Percentiles rank a stretch among this genome's conserved stretches.
Conservation (phyloP, 1,140 invertebrate genomes). For the Heliconius hermathena region DNA sequence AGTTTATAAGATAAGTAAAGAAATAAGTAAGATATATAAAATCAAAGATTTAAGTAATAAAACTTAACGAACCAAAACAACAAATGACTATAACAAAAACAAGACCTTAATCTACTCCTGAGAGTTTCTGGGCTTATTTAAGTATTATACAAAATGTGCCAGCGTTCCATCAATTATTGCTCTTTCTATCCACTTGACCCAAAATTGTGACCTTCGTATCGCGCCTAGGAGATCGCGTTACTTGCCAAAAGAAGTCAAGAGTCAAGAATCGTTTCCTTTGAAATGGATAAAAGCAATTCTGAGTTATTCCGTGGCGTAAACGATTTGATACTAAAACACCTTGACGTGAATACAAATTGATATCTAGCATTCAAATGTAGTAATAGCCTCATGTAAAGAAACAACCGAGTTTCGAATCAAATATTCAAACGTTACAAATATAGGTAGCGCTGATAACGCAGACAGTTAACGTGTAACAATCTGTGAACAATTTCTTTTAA, state of each 20-base stretch:
- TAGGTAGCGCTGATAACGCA: conserved; percentile 16
- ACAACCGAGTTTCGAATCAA: background rate
- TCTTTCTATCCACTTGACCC: conserved; percentile 24
- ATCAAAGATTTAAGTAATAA: background rate
- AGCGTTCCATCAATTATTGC: conserved; percentile 17
- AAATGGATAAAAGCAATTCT: conserved; percentile 15
- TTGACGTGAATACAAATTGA: conserved; percentile 6
- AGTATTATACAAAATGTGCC: conserved; percentile 17
- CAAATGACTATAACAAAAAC: background rate
- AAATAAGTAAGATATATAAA: background rate
- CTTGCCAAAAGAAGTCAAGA: conserved; percentile 20
- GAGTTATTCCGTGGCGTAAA: conserved; percentile 4
- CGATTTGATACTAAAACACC: background rate
- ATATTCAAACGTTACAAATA: background rate
- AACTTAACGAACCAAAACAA: background rate
- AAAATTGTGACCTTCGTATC: conserved; percentile 27
- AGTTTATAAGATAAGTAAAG: no score
- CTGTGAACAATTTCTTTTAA: conserved; percentile 47
- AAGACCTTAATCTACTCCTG: background rate
- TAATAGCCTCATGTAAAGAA: background rate
- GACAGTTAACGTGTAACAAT: conserved; percentile 41
- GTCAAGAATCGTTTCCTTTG: conserved; percentile 7
- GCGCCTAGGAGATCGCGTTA: conserved; percentile 21
- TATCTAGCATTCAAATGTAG: background rate
- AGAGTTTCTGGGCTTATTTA: background rate